Percentiles rank a stretch among this genome's conserved stretches.
Evolutionary conservation across 1,140 invertebrate species (phyloP).

Genomic region (Drosophila micromelanica): DNA sequence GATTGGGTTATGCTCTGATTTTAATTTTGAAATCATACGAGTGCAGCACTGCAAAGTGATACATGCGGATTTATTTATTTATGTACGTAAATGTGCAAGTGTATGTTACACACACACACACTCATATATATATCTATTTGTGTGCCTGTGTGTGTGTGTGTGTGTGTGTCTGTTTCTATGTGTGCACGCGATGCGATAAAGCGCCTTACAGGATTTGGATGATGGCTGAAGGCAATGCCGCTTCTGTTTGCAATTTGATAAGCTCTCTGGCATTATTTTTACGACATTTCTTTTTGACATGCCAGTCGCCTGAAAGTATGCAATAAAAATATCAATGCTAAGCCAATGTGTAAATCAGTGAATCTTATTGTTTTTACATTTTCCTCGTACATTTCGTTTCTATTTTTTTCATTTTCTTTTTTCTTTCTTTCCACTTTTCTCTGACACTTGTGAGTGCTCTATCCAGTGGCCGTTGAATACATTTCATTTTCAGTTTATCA

Average conservation of each 20-base stretch:
- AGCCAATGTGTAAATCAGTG: conserved; percentile 79
- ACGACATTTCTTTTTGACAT: conserved; percentile 63
- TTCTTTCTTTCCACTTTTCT: background rate
- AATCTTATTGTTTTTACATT: conserved; percentile 78
- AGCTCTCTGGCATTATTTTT: conserved; percentile 81
- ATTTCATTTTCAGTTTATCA: conserved; percentile 34
- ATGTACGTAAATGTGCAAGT: conserved; percentile 43
- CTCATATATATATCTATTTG: background rate
- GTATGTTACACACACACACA: background rate
- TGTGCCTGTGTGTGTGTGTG: background rate
- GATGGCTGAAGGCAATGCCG: conserved; percentile 59
- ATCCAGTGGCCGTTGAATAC: conserved; percentile 7
- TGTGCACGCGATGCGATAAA: conserved; percentile 73
- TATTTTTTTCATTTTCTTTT: background rate
- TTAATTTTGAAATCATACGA: conserved; percentile 82
- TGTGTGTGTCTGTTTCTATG: conserved; percentile 22
- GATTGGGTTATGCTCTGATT: conserved; percentile 81
- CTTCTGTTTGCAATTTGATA: conserved; percentile 79
- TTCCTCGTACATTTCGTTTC: conserved; percentile 10
- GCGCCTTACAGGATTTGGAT: conserved; percentile 80
- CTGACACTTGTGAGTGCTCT: background rate
- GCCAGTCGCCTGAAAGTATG: conserved; percentile 64
- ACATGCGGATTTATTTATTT: conserved; percentile 76
- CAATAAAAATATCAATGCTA: conserved; percentile 78
- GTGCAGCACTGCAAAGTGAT: conserved; percentile 69